A percentile compares a stretch with the other conserved stretches of the same genome.
Evolutionary conservation across 2,113 vertebrate species (phyloP).

Genomic region (Otis tarda): DNA sequence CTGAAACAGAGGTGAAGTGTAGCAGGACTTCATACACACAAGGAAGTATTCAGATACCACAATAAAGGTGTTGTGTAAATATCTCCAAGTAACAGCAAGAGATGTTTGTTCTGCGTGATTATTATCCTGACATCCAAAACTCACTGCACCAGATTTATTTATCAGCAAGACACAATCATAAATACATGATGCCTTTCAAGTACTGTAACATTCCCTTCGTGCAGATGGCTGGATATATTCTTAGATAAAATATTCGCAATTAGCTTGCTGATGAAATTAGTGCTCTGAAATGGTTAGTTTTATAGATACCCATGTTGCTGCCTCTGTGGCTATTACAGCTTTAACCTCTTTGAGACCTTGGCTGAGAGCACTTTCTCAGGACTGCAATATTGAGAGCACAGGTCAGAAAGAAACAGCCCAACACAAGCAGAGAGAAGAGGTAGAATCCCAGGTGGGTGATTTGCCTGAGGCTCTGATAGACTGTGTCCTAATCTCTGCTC

Average conservation of each 20-base stretch:
- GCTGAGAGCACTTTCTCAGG: not conserved
- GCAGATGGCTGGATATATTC: slow-evolving; percentile 68
- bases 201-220: slow-evolving; percentile 49
- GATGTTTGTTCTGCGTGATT: not conserved
- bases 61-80: not conserved
- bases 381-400: not conserved
- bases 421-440: not conserved
- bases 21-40: not conserved
- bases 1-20: not conserved
- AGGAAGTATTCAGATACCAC: not conserved
- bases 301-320: slow-evolving; percentile 28
- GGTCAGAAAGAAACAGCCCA: not conserved
- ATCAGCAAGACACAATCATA: not conserved
- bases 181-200: slow-evolving; percentile 27
- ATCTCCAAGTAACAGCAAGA: not conserved
- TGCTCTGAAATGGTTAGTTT: slow-evolving; percentile 57
- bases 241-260: slow-evolving; percentile 40
- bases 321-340: slow-evolving; percentile 27
- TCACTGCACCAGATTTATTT: not conserved
- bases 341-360: slow-evolving; percentile 31
- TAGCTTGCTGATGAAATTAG: slow-evolving; percentile 58
- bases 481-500: not conserved
- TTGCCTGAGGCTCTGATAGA: not conserved
- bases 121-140: not conserved
- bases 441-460: not conserved